phyloP scores from a whole-genome alignment of 53 echinoderm and acorn worm genomes.

The Arbacia lixula region DNA sequence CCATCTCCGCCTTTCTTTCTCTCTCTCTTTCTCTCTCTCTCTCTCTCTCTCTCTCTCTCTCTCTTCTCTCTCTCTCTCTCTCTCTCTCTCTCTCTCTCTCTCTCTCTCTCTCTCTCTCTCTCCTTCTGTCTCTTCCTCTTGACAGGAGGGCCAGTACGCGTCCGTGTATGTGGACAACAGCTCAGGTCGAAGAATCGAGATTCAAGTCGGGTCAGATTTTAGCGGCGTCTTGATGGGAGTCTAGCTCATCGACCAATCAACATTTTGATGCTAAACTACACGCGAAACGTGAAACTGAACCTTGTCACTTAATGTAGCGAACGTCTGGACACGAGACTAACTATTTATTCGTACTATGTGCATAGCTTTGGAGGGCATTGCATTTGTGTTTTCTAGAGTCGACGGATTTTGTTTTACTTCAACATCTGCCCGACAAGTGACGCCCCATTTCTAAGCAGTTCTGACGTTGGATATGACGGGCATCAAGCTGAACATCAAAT shows the following conservation, averaged over 20 bases:
- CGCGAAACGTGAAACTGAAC: neutral
- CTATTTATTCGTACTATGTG: no score
- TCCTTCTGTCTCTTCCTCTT: no score
- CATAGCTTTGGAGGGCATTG: no score
- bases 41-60: neutral
- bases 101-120: neutral
- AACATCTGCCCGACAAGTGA: no score
- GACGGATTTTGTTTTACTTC: no score
- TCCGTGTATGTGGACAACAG: slow-evolving; percentile 96
- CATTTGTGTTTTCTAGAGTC: no score
- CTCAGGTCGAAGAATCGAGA: slow-evolving; percentile 70
- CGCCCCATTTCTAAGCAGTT: no score
- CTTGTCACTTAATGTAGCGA: neutral
- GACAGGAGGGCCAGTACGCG: slow-evolving; percentile 84
- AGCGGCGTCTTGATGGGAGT: slow-evolving; percentile 89
- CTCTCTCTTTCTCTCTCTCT: neutral
- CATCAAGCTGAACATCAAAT: no score
- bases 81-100: neutral
- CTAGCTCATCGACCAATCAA: slow-evolving; percentile 11
- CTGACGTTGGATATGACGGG: no score
- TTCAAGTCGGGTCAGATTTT: slow-evolving; percentile 87
- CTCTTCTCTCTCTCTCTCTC: neutral
- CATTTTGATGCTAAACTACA: neutral
- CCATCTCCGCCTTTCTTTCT: neutral
- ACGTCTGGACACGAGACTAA: slow-evolving; percentile 7